Evolutionary conservation across 2,888 invertebrate genomes (phyloP).

Genomic region (Macrosoma leucophasiata): DNA sequence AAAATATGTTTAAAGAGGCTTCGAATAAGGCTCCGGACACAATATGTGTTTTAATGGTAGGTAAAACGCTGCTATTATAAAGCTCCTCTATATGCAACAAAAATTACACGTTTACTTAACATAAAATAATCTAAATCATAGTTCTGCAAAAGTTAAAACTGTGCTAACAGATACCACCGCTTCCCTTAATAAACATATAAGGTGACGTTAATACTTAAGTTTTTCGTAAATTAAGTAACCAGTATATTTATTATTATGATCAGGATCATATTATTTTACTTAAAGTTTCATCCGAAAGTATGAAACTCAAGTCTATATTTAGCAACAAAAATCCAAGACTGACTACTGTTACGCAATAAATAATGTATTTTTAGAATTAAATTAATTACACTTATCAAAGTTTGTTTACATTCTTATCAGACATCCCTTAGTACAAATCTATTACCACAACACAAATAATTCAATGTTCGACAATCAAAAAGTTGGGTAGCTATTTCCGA

Average conservation of each 20-base stretch:
- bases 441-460: slow-evolving; percentile 37
- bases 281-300: slow-evolving; percentile 2
- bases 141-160: neutral
- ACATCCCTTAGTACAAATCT: slow-evolving; percentile 32
- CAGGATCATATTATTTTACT: neutral
- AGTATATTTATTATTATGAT: neutral
- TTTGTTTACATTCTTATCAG: slow-evolving; percentile 37
- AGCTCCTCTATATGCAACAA: neutral
- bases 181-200: neutral
- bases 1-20: no score
- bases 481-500: slow-evolving; percentile 2
- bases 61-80: neutral
- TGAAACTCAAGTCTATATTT: neutral
- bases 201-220: slow-evolving; percentile 33
- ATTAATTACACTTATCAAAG: slow-evolving; percentile 5
- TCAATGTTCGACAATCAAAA: slow-evolving; percentile 18
- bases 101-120: no score
- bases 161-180: neutral
- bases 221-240: slow-evolving; percentile 38
- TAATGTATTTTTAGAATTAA: slow-evolving; percentile 4
- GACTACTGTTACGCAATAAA: slow-evolving; percentile 1
- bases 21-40: neutral
- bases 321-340: slow-evolving; percentile 9
- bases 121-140: neutral
- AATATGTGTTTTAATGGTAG: neutral